Base-by-base conservation (phyloP, 2,797 vertebrate genomes). In the Tarsius wallacei region DNA sequence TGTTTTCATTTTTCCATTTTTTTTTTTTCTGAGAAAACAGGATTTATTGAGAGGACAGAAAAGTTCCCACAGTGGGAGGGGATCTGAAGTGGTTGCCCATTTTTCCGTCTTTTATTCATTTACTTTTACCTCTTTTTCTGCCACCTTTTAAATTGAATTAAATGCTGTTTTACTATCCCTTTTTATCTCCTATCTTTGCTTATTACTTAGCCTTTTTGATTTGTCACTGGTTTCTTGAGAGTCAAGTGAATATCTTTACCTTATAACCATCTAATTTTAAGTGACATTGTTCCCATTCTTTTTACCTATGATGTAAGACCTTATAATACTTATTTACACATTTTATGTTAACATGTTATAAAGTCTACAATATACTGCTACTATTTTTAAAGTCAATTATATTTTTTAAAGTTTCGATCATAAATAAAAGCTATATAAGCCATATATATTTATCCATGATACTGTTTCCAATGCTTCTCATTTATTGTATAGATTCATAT, bases 61-160 rank as follows among this genome's bases (percentile, higher is more conserved):
- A 42, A 42, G 42, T 42, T 42, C 7, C 42, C 42, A 42, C 42
- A 42, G 42, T 42, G 4, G 42, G 42, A 42, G 42, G 42, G 42
- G 42, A 42, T 6, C 42, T 42, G 42, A 42, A 42, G 42, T 42
- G 42, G 42, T 42, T 42, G 42, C 42, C 42, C 7, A 42, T 42
- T 53, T 83, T 71, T 22, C 26, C 14, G 8, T 47, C 16, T 82
- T 63, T 57, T 59, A 36, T 81, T 59, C n/a, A 81, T 55, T 81
- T 49, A 42, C n/a, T 24, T 59, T 78, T 89, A 7, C 7, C n/a
- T 55, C 3, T 42, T 84, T 91, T 55, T 78, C 47, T 81, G 33
- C n/a, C 17, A 31, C 13, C 6, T 74, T 76, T 87, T 64, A 61
- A 86, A 42, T 93, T 89, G 42, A 64, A 36, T 87, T 91, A 90